Percentiles rank a stretch among this genome's conserved stretches.
Evolutionary conservation across 2,113 vertebrate species (phyloP).

Genomic region (Delphinus delphis): DNA sequence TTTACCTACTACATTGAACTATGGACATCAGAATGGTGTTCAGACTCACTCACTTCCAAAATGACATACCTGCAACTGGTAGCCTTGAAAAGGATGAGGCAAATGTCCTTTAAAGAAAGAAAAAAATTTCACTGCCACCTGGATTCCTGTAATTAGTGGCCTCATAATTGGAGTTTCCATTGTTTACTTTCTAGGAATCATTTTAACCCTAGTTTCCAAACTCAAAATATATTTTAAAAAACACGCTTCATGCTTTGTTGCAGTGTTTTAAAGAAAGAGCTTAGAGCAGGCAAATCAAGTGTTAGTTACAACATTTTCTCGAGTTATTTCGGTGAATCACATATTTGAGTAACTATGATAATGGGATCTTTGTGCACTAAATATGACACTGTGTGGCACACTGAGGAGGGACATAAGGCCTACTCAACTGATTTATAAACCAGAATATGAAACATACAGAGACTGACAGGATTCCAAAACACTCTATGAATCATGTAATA

Average conservation of each 20-base stretch:
- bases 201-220: background rate
- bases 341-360: conserved; percentile 5
- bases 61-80: background rate
- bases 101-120: background rate
- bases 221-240: background rate
- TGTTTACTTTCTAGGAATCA: background rate
- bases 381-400: background rate
- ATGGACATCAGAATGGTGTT: background rate
- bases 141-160: background rate
- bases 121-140: conserved; percentile 2
- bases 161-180: background rate
- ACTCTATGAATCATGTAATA: conserved; percentile 48
- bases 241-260: background rate
- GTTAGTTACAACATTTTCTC: background rate
- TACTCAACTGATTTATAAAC: conserved; percentile 4
- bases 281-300: background rate
- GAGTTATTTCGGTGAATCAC: conserved; percentile 37
- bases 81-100: background rate
- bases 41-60: conserved; percentile 21
- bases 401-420: background rate
- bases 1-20: conserved; percentile 22
- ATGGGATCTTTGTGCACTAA: background rate
- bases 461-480: conserved; percentile 45
- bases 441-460: conserved; percentile 34
- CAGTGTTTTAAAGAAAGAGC: background rate